Base-by-base conservation (phyloP, 2,113 vertebrate species). In the Apus apus region DNA sequence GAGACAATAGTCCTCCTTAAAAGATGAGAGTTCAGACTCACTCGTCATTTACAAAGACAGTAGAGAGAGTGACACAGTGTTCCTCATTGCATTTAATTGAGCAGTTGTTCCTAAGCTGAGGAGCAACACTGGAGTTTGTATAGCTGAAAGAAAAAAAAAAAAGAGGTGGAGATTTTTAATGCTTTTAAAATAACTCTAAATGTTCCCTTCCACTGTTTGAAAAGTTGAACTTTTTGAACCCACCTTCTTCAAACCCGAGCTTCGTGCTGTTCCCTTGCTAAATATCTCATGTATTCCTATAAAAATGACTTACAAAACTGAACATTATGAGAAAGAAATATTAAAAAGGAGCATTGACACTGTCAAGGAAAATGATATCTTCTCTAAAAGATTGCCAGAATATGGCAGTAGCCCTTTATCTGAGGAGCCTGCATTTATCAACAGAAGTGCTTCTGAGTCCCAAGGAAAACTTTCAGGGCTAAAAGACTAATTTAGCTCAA, bases 391-490 rank as follows among this genome's bases (percentile, higher is more conserved):
- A 67, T 67, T 85, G 29, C 32, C 61, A 88, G 53, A 61, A 61
- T 64, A 45, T 72, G 65, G 12, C 79, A 85, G 70, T 57, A 82
- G 34, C 30, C 93, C 48, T 93, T 96, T 79, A 27, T 58, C 25
- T 85, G 56, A 87, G 75, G 57, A 36, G 38, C 36, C 32, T 82
- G 7, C 12, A 34, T 66, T 85, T 94, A 79, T 65, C 34, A 68
- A 80, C 48, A n/a, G 29, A 19, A 76, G 36, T 40, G 27, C 9
- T 67, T 95, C 34, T 77, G 32, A 77, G 20, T 80, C 66, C 78
- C 51, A 92, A 74, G 43, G 65, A 93, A 96, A 96, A 85, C 75
- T 92, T 85, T 54, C 60, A 65, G 46, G 17, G 9, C 40, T 75
- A 66, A 58, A 71, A 89, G 17, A 66, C 43, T 70, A 30, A 67